These are phyloP conservation scores for Lasioglossum vierecki DNA, from an alignment of 2,888 invertebrate species.

Conservation along the genomic window DNA sequence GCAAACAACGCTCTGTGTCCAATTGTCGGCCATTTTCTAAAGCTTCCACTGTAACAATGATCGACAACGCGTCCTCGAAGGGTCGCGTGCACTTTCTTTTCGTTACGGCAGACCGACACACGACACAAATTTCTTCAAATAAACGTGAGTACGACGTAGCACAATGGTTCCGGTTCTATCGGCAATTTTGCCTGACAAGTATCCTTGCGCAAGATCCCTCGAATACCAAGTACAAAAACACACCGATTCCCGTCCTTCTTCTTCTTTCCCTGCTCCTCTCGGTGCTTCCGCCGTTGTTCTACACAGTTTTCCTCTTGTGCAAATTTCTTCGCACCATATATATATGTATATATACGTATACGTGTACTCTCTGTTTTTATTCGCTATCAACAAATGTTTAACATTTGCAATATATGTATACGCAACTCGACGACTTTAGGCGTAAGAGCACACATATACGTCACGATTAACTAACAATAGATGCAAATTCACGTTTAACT, in stretches of 20 bases:
- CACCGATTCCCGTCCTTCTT: conserved; percentile 15
- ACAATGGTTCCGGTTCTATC: conserved; percentile 32
- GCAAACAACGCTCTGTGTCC: conserved; percentile 81
- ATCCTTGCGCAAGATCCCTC: conserved; percentile 24
- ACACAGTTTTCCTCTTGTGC: conserved; percentile 15
- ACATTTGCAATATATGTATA: conserved; percentile 16
- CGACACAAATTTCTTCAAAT: conserved; percentile 15
- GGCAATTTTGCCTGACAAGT: conserved; percentile 28
- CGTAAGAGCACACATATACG: conserved; percentile 41
- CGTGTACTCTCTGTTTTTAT: conserved; percentile 23
- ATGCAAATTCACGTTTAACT: conserved; percentile 56
- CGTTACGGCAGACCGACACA: conserved; percentile 15
- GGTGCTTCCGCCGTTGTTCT: not conserved
- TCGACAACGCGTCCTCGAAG: conserved; percentile 70
- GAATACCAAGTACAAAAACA: conserved; percentile 43
- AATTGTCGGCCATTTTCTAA: conserved; percentile 83
- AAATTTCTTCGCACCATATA: conserved; percentile 15
- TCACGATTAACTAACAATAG: conserved; percentile 39
- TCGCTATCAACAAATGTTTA: conserved; percentile 39
- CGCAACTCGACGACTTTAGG: conserved; percentile 24
- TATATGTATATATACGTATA: not conserved
- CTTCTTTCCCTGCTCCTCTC: not conserved
- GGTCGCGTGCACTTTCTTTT: conserved; percentile 44
- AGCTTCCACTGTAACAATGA: conserved; percentile 71
- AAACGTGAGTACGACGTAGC: conserved; percentile 9